Percentiles rank a stretch among this genome's conserved stretches.
Conservation (phyloP, 2,888 invertebrate species). For the Tipula helvola region DNA sequence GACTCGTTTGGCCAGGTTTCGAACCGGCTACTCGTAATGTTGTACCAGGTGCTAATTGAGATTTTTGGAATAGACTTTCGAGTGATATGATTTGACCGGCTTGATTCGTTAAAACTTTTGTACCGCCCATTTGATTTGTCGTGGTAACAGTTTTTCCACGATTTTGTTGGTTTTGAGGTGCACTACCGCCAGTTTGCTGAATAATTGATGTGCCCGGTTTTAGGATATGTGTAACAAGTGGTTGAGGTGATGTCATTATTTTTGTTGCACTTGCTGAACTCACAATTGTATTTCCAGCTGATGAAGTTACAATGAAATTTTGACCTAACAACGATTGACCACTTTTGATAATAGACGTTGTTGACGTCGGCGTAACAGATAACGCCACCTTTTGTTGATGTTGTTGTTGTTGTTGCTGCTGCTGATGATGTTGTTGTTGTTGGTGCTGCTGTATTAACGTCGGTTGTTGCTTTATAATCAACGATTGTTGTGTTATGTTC, state of each 20-base stretch:
- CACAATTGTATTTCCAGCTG: background rate
- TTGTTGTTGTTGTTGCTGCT: conserved; percentile 16
- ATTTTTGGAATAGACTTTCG: conserved; percentile 29
- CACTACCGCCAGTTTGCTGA: background rate
- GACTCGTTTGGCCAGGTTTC: conserved; percentile 37
- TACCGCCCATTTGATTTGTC: conserved; percentile 24
- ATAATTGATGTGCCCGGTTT: conserved; percentile 17
- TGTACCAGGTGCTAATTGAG: conserved; percentile 25
- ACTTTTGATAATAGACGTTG: background rate
- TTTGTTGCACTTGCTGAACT: background rate
- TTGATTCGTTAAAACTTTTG: conserved; percentile 60
- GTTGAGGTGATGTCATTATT: conserved; percentile 17
- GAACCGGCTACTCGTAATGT: conserved; percentile 37
- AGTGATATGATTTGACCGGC: conserved; percentile 34
- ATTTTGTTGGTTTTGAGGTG: background rate
- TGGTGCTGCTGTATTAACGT: conserved; percentile 18
- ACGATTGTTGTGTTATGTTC: conserved; percentile 15
- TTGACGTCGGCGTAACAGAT: background rate
- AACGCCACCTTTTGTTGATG: conserved; percentile 10
- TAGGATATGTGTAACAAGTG: conserved; percentile 20
- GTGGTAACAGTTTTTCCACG: conserved; percentile 15
- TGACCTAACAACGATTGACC: background rate
- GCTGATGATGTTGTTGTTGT: background rate
- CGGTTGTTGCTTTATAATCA: conserved; percentile 19
- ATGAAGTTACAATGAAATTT: conserved; percentile 6